Base-by-base conservation (phyloP, 2,113 vertebrate species). In the Oncorhynchus kisutch region DNA sequence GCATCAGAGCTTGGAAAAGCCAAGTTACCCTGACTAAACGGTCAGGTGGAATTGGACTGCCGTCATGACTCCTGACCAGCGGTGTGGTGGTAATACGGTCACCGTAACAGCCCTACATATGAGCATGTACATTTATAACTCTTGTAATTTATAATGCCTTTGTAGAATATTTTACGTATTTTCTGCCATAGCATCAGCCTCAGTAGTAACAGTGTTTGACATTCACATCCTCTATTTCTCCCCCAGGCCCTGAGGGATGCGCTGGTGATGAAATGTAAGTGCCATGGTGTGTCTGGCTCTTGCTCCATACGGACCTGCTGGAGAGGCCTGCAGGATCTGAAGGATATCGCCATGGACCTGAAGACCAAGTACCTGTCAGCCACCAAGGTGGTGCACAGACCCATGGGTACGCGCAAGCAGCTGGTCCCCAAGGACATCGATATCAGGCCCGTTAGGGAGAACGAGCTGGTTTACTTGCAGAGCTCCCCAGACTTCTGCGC, bases 271-370 rank as follows among this genome's bases (percentile, higher is more conserved):
- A 99, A 99, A 90, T 99, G 98, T 90, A 99, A 99, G 74, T 99
- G 98, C 81, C 98, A 99, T 0, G 98, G 98, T 1, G 97, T 99
- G 5, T 99, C 98, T 1, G 98, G 98, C 76, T 99, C 98, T 84
- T 99, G 98, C 88, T 99, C 98, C 51, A 97, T 99, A 85, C 95
- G 96, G 83, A 99, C 98, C 75, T 99, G 98, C 90, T 99, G 98
- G 98, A 95, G 93, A 90, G 97, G 98, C 70, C 93, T 99, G 60
- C 96, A 96, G 81, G 98, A 99, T 79, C 94, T 99, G 69, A 92
- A 90, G 66, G 96, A 97, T 66, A 94, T 99, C 59, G 96, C 97
- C 65, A 4, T 95, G 84, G 97, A 99, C 86, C 94, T 99, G 76
- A 99, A 99, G 95, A 95, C 90, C 74, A 97, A 96, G 80, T 99